Base-by-base conservation (phyloP, 1,140 invertebrate species). In the Bemisia tabaci region DNA sequence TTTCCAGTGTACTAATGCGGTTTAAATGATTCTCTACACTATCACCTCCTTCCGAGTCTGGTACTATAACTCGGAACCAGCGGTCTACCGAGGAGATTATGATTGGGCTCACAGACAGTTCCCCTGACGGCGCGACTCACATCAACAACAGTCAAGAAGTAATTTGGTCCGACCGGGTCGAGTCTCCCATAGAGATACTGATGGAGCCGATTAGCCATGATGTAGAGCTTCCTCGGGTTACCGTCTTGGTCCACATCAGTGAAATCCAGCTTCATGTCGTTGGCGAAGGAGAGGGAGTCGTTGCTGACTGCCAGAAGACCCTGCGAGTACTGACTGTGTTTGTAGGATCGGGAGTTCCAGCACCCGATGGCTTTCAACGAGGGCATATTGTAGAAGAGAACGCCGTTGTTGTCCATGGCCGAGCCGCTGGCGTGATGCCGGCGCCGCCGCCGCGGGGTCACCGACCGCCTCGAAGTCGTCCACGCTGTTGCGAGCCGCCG, bases 311-410 rank as follows among this genome's bases (percentile, higher is more conserved):
- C 83, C 1, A 89, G 75, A 0, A 88, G 77, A 0, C 83, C 83
- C 48, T 83, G 76, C 72, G 86, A 86, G 5, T 76, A 74, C n/a
- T 81, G 81, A 60, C 77, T 78, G 33, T 70, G 69, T 1, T 22
- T 22, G 22, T 65, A 65, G 0, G 63, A 23, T 5, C 9, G 21
- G 0, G 84, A 86, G 71, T 92, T 85, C 89, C 89, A 92, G 72
- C 90, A 92, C 58, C 86, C 89, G 0, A 92, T 78, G 5, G 84
- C 84, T 71, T 90, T 85, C 26, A 81, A 78, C 21, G 85, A 84
- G 0, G 90, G 87, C 77, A 91, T 82, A 64, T 88, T 89, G 71
- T 85, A 90, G 73, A 87, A 91, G 82, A 90, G 85, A 0, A 91
- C 81, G 0, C 88, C 88, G 65, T 84, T 82, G 33, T 77, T 78